These are phyloP conservation scores for Chelon labrosus DNA, from an alignment of 2,797 vertebrate species.

Conservation along the genomic window DNA sequence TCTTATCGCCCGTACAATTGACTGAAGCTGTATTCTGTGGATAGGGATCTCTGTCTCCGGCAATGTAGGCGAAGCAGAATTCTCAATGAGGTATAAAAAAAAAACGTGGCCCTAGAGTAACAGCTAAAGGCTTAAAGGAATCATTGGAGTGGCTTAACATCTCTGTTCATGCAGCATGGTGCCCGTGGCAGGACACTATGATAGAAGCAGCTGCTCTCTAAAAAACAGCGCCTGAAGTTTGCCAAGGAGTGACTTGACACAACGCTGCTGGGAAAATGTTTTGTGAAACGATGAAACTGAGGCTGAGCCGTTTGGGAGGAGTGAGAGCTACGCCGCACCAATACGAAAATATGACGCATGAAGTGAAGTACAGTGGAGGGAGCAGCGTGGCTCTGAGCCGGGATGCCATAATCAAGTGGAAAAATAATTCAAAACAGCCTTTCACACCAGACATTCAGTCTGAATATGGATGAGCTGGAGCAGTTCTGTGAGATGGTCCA, in stretches of 20 bases:
- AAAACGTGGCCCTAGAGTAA: background rate
- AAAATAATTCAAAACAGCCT: background rate
- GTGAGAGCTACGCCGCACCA: too few relatives aligned
- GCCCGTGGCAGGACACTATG: background rate
- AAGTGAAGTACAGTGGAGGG: background rate
- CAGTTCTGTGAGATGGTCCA: background rate
- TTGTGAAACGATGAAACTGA: background rate
- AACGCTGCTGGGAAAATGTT: background rate
- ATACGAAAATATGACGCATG: background rate
- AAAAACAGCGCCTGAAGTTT: background rate
- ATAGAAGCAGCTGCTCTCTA: constrained; percentile 1
- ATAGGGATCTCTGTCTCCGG: constrained; percentile 7
- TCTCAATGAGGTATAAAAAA: constrained; percentile 1
- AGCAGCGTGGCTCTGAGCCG: background rate
- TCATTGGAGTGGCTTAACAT: background rate
- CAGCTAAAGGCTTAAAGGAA: background rate
- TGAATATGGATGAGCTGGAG: background rate
- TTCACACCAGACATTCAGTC: background rate
- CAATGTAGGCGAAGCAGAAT: constrained; percentile 12
- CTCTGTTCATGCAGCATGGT: background rate
- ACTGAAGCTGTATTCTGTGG: constrained; percentile 26
- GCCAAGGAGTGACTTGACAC: background rate
- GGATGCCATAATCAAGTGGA: background rate
- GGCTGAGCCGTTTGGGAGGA: too few relatives aligned
- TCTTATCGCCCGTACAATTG: constrained; percentile 38